Conservation (phyloP, 2,113 vertebrate species). For the Solenodon paradoxus region DNA sequence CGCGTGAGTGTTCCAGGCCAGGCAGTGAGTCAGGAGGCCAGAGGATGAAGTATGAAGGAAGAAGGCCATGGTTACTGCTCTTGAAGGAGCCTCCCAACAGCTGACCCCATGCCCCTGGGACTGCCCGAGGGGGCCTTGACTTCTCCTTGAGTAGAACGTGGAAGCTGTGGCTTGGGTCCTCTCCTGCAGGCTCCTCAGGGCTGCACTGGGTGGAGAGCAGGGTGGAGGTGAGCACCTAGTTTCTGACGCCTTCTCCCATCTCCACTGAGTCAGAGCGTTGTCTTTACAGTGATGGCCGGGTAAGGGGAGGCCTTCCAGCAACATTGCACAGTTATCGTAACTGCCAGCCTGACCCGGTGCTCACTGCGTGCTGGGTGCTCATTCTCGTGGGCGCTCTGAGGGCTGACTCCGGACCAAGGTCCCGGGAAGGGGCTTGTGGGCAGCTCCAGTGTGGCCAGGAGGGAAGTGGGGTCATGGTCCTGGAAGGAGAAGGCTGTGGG, state of each 20-base stretch:
- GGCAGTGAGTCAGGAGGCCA: background rate
- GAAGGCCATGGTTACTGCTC: background rate
- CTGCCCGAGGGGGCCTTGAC: background rate
- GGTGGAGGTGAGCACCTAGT: background rate
- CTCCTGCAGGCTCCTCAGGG: background rate
- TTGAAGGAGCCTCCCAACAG: background rate
- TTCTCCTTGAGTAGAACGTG: background rate
- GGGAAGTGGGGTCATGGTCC: background rate
- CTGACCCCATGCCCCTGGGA: background rate
- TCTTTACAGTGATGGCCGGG: background rate
- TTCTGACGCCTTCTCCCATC: background rate
- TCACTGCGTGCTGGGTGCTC: background rate
- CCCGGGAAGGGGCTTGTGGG: background rate
- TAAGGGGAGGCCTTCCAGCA: background rate
- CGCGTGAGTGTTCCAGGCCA: background rate
- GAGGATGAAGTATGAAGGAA: background rate
- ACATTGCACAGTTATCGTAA: background rate
- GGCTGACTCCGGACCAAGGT: background rate
- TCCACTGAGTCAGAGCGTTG: background rate
- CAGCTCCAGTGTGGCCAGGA: background rate
- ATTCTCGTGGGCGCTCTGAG: background rate
- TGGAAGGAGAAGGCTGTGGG: background rate
- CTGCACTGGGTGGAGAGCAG: background rate
- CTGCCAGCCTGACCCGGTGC: background rate
- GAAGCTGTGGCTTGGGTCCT: background rate